Evolutionary conservation across 2,113 vertebrate species (phyloP).

Genomic region (Dicentrarchus labrax): DNA sequence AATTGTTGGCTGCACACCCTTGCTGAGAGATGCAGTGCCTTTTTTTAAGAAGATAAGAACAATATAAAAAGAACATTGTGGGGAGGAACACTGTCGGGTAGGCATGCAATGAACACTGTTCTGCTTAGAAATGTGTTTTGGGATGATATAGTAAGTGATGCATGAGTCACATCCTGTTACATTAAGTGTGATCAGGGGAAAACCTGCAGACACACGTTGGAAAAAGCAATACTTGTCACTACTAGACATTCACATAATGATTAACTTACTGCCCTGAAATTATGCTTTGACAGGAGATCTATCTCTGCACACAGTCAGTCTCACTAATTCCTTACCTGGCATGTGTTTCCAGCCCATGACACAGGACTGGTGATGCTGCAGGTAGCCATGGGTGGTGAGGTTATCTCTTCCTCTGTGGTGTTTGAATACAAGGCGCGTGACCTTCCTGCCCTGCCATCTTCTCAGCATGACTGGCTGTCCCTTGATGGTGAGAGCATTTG

Average conservation of each 20-base stretch:
- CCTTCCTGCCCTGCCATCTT: slow-evolving; percentile 94
- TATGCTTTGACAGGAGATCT: neutral
- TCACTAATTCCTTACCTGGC: neutral
- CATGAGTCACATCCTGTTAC: slow-evolving; percentile 34
- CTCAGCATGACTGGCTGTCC: slow-evolving; percentile 99
- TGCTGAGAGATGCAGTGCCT: neutral
- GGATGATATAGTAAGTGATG: slow-evolving; percentile 9
- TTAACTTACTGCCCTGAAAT: neutral
- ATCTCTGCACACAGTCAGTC: neutral
- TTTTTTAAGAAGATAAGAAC: slow-evolving; percentile 15
- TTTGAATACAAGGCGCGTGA: slow-evolving; percentile 99
- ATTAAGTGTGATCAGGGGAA: slow-evolving; percentile 25
- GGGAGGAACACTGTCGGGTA: neutral
- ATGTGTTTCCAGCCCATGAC: slow-evolving; percentile 90
- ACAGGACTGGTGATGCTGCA: slow-evolving; percentile 98
- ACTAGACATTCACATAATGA: neutral
- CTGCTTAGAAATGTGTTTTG: slow-evolving; percentile 10
- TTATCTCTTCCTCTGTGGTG: slow-evolving; percentile 98
- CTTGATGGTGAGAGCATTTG: slow-evolving; percentile 91
- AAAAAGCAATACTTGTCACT: neutral
- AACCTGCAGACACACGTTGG: slow-evolving; percentile 1
- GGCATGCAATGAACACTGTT: neutral
- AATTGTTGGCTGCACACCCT: neutral
- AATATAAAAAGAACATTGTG: slow-evolving; percentile 2
- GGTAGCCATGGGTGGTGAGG: slow-evolving; percentile 96